phyloP scores from a whole-genome alignment of 2,888 invertebrate genomes.

The Matsumyia berberina region DNA sequence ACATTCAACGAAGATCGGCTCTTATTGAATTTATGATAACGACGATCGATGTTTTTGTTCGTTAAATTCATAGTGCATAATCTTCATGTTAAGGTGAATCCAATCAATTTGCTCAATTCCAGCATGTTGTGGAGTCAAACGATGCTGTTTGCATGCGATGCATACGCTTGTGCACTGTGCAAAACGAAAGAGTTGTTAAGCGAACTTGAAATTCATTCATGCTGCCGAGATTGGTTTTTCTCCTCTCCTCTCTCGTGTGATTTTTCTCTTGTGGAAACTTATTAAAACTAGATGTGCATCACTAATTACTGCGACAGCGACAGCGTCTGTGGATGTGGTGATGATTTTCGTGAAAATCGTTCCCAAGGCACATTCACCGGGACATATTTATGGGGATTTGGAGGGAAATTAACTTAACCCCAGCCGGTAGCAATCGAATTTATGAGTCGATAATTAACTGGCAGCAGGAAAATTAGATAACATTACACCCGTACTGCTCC shows the following conservation, averaged over 20 bases:
- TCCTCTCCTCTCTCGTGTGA: slow-evolving; percentile 6
- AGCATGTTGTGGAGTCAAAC: no score
- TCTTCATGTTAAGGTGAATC: slow-evolving; percentile 54
- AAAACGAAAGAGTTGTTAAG: slow-evolving; percentile 65
- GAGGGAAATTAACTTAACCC: slow-evolving; percentile 28
- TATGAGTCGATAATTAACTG: slow-evolving; percentile 38
- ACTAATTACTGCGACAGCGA: slow-evolving; percentile 31
- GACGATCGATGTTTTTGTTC: slow-evolving; percentile 68
- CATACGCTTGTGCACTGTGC: background rate
- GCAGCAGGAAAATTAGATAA: slow-evolving; percentile 50
- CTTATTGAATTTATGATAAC: slow-evolving; percentile 56
- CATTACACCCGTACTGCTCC: background rate
- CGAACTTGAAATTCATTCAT: slow-evolving; percentile 73
- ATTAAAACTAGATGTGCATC: slow-evolving; percentile 47
- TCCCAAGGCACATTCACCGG: background rate
- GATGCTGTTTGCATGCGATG: background rate
- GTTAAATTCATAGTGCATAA: slow-evolving; percentile 65
- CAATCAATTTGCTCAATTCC: slow-evolving; percentile 48
- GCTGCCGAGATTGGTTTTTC: slow-evolving; percentile 33
- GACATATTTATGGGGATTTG: background rate
- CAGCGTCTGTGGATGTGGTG: slow-evolving; percentile 13
- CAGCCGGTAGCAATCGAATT: slow-evolving; percentile 22
- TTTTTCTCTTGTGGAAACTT: slow-evolving; percentile 35
- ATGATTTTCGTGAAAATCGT: background rate
- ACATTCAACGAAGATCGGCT: background rate